These are phyloP conservation scores for Periphyllus acericola DNA, from an alignment of 2,888 invertebrate genomes.

Conservation along the genomic window DNA sequence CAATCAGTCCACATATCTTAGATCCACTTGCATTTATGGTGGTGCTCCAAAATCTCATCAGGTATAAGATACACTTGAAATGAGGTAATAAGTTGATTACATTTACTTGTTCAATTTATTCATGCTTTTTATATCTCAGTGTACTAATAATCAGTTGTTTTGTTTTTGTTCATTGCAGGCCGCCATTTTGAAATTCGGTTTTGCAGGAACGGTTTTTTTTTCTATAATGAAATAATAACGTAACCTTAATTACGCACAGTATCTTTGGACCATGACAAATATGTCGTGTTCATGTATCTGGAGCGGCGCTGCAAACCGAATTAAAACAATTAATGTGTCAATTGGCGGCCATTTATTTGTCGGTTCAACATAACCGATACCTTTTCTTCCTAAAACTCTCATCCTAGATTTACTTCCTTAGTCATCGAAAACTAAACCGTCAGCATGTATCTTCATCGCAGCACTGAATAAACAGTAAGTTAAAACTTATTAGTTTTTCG, in stretches of 20 bases:
- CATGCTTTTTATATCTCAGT: slow-evolving; percentile 27
- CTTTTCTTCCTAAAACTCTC: slow-evolving; percentile 45
- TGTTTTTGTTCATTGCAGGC: slow-evolving; percentile 61
- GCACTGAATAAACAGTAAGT: slow-evolving; percentile 62
- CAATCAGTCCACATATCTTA: slow-evolving; percentile 69
- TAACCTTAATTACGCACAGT: slow-evolving; percentile 59
- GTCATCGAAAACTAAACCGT: slow-evolving; percentile 50
- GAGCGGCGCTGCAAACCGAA: slow-evolving; percentile 61
- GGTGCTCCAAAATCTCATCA: slow-evolving; percentile 72
- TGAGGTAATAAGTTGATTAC: slow-evolving; percentile 36
- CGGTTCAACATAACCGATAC: slow-evolving; percentile 56
- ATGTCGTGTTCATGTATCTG: slow-evolving; percentile 60
- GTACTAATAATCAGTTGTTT: slow-evolving; percentile 53
- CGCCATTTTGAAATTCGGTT: slow-evolving; percentile 62
- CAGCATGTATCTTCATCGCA: slow-evolving; percentile 60
- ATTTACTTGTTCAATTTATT: slow-evolving; percentile 42
- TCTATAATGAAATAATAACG: slow-evolving; percentile 54
- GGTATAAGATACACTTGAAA: slow-evolving; percentile 59
- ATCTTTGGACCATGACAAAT: slow-evolving; percentile 56
- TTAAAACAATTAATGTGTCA: slow-evolving; percentile 59
- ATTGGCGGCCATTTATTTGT: slow-evolving; percentile 61
- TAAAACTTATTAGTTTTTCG: slow-evolving; percentile 60
- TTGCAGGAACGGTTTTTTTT: slow-evolving; percentile 60
- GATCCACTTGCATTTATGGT: slow-evolving; percentile 73
- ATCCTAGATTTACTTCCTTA: slow-evolving; percentile 45